phyloP scores from a whole-genome alignment of 2,797 vertebrate species.

The Oreonectes daqikongensis region DNA sequence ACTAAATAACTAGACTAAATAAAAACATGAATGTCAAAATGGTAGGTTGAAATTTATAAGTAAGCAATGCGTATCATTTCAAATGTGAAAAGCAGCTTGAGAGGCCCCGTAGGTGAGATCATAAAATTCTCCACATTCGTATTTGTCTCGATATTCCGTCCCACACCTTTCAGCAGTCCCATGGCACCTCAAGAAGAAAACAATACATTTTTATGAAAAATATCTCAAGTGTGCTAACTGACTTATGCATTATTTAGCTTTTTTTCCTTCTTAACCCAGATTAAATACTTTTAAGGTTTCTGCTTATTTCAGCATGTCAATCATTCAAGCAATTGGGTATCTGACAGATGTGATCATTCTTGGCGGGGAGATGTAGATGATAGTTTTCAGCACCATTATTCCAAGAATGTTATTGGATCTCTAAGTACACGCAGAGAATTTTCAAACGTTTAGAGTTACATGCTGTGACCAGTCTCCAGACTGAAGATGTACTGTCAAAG shows the following conservation, averaged over 20 bases:
- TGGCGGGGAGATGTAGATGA: conserved; percentile 1
- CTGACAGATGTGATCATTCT: neutral
- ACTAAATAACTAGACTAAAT: neutral
- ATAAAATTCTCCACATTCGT: neutral
- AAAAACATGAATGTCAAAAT: neutral
- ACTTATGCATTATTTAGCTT: neutral
- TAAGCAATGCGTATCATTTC: neutral
- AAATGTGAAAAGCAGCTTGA: neutral
- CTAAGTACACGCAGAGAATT: neutral
- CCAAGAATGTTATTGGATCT: neutral
- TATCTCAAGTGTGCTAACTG: neutral
- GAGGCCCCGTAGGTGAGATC: neutral
- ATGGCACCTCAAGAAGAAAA: neutral
- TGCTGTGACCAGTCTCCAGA: neutral
- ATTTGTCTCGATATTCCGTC: neutral
- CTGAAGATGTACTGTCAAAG: neutral
- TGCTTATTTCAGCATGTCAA: neutral
- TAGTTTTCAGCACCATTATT: neutral
- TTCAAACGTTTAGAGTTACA: neutral
- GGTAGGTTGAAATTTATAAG: neutral
- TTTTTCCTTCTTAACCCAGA: neutral
- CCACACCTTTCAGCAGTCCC: neutral
- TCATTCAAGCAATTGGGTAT: neutral
- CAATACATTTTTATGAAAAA: neutral
- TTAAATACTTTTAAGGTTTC: neutral